Percentiles rank a stretch among this genome's conserved stretches.
Conservation (phyloP, 2,888 invertebrate species). For the Melolontha melolontha region DNA sequence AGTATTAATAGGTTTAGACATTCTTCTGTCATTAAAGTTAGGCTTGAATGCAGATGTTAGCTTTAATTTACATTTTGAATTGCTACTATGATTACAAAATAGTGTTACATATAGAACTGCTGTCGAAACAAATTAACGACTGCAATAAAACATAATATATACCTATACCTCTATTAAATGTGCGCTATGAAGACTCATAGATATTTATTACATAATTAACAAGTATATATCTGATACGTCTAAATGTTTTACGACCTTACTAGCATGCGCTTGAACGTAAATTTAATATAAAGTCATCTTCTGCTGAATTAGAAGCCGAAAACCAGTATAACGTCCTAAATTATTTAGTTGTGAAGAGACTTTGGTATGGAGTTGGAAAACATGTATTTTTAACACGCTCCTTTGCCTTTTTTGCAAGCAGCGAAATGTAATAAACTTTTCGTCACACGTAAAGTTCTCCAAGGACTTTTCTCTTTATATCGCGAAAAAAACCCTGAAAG, state of each 20-base stretch:
- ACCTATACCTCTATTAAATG: no score
- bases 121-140: no score
- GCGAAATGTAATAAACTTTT: conserved; percentile 36
- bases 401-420: conserved; percentile 15
- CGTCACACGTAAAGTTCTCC: conserved; percentile 31
- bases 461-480: conserved; percentile 25
- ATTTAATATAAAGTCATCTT: conserved; percentile 7
- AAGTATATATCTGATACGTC: no score
- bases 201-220: no score
- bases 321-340: conserved; percentile 27
- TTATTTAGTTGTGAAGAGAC: conserved; percentile 29
- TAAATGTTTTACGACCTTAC: conserved; percentile 1
- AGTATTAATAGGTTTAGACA: no score
- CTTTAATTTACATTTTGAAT: no score
- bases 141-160: no score
- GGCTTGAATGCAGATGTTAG: no score
- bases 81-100: no score
- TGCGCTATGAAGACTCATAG: no score
- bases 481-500: conserved; percentile 20
- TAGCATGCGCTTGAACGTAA: not conserved
- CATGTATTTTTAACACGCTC: conserved; percentile 38
- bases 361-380: conserved; percentile 16
- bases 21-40: no score
- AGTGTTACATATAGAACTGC: no score
- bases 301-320: not conserved